A percentile compares a stretch with the other conserved stretches of the same genome.
phyloP scores from a whole-genome alignment of 2,113 vertebrate genomes.

The Pithys albifrons region DNA sequence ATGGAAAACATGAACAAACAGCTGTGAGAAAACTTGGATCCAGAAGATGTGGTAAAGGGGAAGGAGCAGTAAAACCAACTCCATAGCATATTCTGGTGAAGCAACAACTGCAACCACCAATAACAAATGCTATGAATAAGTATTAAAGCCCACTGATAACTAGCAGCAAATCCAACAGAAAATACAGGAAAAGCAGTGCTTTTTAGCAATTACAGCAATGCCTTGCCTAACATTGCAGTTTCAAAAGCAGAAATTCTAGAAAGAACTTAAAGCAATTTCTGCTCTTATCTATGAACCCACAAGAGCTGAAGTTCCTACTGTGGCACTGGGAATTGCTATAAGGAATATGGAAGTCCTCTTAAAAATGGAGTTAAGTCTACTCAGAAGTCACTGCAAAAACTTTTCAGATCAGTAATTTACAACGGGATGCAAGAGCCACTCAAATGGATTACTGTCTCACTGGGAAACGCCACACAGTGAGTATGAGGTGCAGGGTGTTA shows the following conservation, averaged over 20 bases:
- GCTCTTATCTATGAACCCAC: not conserved
- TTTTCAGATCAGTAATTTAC: not conserved
- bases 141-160: not conserved
- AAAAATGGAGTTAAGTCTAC: not conserved
- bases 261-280: not conserved
- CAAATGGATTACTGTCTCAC: not conserved
- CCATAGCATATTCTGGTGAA: not conserved
- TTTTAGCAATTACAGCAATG: not conserved
- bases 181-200: not conserved
- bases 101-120: not conserved
- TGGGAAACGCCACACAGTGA: not conserved
- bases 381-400: not conserved
- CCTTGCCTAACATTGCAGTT: not conserved
- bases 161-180: not conserved
- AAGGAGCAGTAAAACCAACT: not conserved
- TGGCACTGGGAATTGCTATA: not conserved
- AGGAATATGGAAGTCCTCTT: not conserved
- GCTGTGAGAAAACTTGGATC: not conserved
- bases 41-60: not conserved
- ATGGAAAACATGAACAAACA: not conserved
- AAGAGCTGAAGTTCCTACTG: not conserved
- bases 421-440: not conserved
- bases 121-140: not conserved
- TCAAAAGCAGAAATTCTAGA: not conserved
- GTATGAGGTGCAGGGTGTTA: not conserved